Percentiles rank a stretch among this genome's conserved stretches.
Conservation (phyloP, 2,797 vertebrate species). For the Gadopsis marmoratus region DNA sequence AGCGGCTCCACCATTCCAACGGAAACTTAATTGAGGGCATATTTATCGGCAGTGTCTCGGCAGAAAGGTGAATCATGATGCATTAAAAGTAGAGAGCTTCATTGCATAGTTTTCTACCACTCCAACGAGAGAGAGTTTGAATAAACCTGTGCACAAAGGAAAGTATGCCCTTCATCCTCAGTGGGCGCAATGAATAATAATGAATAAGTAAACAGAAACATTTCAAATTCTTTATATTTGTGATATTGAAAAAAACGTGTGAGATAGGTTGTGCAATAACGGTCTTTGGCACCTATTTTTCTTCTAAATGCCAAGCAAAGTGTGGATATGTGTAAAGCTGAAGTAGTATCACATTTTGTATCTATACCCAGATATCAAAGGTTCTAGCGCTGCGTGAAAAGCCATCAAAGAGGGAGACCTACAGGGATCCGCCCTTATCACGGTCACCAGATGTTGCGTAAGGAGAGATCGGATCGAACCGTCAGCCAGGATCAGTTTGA, state of each 20-base stretch:
- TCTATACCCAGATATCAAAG: slow-evolving; percentile 72
- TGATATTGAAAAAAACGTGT: background rate
- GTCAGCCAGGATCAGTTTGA: slow-evolving; percentile 61
- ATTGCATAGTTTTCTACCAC: background rate
- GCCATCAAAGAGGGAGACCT: slow-evolving; percentile 70
- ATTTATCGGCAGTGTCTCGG: slow-evolving; percentile 10
- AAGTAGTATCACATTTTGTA: slow-evolving; percentile 47
- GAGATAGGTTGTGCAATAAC: background rate
- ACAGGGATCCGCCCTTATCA: slow-evolving; percentile 79
- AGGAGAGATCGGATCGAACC: slow-evolving; percentile 72
- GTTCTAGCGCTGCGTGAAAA: slow-evolving; percentile 55
- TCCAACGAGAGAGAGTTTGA: background rate
- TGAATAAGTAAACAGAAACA: background rate
- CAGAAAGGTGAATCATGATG: slow-evolving; percentile 1
- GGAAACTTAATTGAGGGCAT: slow-evolving; percentile 6
- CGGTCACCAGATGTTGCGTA: slow-evolving; percentile 70
- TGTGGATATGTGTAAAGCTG: background rate
- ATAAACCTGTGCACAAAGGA: background rate
- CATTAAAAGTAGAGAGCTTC: background rate
- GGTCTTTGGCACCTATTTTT: background rate
- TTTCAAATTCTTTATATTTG: slow-evolving; percentile 3
- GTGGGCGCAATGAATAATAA: background rate
- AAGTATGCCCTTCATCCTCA: background rate
- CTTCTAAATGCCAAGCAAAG: slow-evolving; percentile 32
- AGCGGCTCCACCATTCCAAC: background rate